Evolutionary conservation across 1,140 invertebrate species (phyloP), one percentile per base, ranked within the genome.

Genomic region (Apis dorsata): DNA sequence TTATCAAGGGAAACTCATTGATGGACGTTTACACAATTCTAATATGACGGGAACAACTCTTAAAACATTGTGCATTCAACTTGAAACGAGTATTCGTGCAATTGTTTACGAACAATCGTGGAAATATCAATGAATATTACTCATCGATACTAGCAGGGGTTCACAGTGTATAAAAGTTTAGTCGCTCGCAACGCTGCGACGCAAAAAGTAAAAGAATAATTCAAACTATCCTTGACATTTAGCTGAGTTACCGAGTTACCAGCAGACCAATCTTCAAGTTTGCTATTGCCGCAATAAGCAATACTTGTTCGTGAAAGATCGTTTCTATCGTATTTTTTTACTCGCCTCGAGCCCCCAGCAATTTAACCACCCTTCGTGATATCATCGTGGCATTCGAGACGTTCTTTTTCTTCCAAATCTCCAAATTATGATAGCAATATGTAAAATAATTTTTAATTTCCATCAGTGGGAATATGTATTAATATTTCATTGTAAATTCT

Each of bases 161-260:
- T 80, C 15, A 13, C 34, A 65, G 9, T 55, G 55, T 57, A 81
- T 73, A 77, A 82, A 77, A 44, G 55, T 69, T 53, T 60, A 55
- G 44, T 65, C 55, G 65, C 24, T 82, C 57, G 65, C 65, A 15
- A 17, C 57, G 73, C 24, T 9, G 44, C 63, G 65, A 69, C 73
- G 73, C 44, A 69, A 82, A 82, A 82, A 77, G 73, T 44, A 81
- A 81, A 82, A 82, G 80, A 82, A 77, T 82, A 77, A 76, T 68
- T 81, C 79, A 76, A 82, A 77, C 65, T 82, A 82, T 82, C 80
- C 80, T 82, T 82, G 80, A 82, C 80, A 82, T 82, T 82, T 82
- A 82, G 80, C 80, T 44, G 80, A 69, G 73, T 82, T 82, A 60
- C 55, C 49, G 74, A 81, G 80, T 81, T 76, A 76, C 73, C 55